Evolutionary conservation across 2,888 invertebrate genomes (phyloP).

Genomic region (Cephonodes hylas): DNA sequence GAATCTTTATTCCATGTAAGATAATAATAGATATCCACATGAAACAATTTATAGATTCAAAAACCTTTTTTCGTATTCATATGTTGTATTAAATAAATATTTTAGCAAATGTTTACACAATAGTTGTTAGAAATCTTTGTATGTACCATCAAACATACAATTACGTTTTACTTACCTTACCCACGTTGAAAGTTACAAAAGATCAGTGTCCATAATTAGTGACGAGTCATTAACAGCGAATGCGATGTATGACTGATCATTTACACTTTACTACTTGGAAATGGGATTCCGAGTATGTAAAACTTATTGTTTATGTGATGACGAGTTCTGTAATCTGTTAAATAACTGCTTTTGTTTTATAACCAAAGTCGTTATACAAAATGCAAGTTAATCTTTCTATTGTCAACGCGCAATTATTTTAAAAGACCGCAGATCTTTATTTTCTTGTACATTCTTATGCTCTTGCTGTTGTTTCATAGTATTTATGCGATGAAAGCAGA

Average conservation of each 20-base stretch:
- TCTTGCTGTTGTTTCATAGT: no score
- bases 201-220: conserved; percentile 2
- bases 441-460: no score
- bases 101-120: background rate
- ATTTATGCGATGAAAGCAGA: no score
- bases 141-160: background rate
- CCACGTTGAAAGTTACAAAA: background rate
- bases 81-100: background rate
- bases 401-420: background rate
- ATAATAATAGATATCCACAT: no score
- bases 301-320: background rate
- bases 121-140: background rate
- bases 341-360: background rate
- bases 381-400: background rate
- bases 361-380: background rate
- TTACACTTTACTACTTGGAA: background rate
- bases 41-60: no score
- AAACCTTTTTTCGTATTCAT: no score
- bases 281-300: background rate
- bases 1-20: no score
- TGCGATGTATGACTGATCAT: background rate
- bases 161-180: background rate
- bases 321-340: background rate
- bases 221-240: conserved; percentile 4
- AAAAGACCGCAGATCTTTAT: no score